Evolutionary conservation across 2,888 invertebrate genomes (phyloP).

Genomic region (Drepanosiphum platanoidis): DNA sequence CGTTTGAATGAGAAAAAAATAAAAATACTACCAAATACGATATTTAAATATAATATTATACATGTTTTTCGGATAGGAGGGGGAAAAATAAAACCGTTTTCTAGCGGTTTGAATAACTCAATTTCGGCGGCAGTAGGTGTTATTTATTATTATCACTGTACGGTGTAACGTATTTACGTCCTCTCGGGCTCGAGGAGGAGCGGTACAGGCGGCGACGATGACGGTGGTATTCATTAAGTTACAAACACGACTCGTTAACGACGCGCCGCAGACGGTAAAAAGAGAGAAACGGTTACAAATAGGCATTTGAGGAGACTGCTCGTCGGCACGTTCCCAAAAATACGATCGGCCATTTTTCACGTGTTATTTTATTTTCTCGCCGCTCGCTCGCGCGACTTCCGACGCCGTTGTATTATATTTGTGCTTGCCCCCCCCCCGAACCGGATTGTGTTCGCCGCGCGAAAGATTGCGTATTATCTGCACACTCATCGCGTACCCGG

Average conservation of each 20-base stretch:
- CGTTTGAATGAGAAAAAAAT: constrained; percentile 6
- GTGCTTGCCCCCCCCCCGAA: neutral
- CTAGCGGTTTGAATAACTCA: constrained; percentile 5
- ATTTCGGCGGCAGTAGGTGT: neutral
- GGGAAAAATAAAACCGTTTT: neutral
- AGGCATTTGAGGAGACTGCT: constrained; percentile 33
- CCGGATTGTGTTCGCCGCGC: neutral
- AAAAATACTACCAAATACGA: neutral
- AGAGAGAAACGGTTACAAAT: constrained; percentile 48
- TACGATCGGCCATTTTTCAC: constrained; percentile 25
- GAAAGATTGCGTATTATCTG: neutral
- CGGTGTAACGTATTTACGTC: neutral
- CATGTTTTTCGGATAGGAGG: neutral
- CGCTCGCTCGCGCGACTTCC: neutral
- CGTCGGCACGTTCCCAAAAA: neutral
- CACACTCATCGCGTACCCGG: too few species aligned
- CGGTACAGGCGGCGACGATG: neutral
- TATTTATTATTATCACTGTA: constrained; percentile 18
- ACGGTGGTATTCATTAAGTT: constrained; percentile 34
- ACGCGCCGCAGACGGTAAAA: constrained; percentile 37
- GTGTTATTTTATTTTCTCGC: neutral
- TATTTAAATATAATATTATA: neutral
- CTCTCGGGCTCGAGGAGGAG: neutral
- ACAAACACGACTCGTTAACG: constrained; percentile 58
- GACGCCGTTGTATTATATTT: neutral